These are phyloP conservation scores for Macaria notata DNA, from an alignment of 2,888 invertebrate genomes.

Conservation along the genomic window DNA sequence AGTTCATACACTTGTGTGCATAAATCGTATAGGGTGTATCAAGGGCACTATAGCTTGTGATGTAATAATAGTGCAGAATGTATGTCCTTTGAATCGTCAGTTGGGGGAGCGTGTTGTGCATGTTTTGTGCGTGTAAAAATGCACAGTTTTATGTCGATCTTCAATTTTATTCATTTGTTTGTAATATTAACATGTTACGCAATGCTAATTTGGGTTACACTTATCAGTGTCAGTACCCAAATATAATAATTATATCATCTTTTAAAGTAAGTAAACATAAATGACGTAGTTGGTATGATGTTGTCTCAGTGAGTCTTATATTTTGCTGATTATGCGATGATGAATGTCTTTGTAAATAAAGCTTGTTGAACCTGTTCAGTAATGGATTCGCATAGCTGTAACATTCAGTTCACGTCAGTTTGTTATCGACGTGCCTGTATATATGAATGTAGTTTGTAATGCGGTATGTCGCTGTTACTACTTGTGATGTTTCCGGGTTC, in stretches of 20 bases:
- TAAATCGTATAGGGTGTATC: slow-evolving; percentile 73
- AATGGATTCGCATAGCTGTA: slow-evolving; percentile 50
- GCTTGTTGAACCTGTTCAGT: slow-evolving; percentile 52
- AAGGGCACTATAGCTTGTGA: slow-evolving; percentile 75
- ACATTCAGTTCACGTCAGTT: slow-evolving; percentile 45
- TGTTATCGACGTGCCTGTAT: slow-evolving; percentile 45
- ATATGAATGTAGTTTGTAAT: slow-evolving; percentile 18
- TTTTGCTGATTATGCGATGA: slow-evolving; percentile 22
- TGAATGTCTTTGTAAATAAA: slow-evolving; percentile 49
- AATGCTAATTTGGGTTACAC: background rate
- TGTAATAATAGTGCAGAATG: slow-evolving; percentile 74
- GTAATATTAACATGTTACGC: slow-evolving; percentile 1
- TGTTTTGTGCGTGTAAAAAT: slow-evolving; percentile 27
- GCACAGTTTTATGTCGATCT: slow-evolving; percentile 11
- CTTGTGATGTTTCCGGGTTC: slow-evolving; percentile 49
- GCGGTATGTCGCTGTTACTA: slow-evolving; percentile 55
- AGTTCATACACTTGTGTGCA: slow-evolving; percentile 77
- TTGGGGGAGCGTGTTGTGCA: slow-evolving; percentile 47
- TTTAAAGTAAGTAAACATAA: slow-evolving; percentile 4
- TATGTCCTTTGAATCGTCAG: slow-evolving; percentile 49
- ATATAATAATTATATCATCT: too few relatives aligned
- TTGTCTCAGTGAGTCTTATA: background rate
- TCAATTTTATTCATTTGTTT: slow-evolving; percentile 8
- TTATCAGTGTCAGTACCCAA: too few relatives aligned
- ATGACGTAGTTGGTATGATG: slow-evolving; percentile 19